Evolutionary conservation across 2,113 vertebrate species (phyloP).

Genomic region (Callocephalon fimbriatum): DNA sequence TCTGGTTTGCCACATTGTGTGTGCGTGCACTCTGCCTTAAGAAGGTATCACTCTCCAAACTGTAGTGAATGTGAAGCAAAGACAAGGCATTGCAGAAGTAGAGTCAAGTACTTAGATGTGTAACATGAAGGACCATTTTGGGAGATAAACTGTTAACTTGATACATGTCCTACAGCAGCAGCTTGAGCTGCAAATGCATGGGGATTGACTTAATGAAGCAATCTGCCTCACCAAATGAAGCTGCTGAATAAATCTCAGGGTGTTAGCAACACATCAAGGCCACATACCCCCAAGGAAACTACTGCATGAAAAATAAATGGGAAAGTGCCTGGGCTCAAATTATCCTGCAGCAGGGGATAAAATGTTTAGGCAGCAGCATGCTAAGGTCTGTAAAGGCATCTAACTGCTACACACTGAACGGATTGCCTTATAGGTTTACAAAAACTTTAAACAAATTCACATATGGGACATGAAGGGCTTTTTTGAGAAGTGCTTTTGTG

Average conservation of each 20-base stretch:
- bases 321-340: not conserved
- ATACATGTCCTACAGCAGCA: not conserved
- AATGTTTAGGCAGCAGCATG: not conserved
- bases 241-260: not conserved
- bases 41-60: not conserved
- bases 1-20: not conserved
- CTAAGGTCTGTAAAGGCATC: not conserved
- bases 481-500: not conserved
- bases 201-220: not conserved
- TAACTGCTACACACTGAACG: not conserved
- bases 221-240: not conserved
- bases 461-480: not conserved
- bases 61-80: not conserved
- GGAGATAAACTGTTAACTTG: not conserved
- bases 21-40: not conserved
- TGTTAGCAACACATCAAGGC: not conserved
- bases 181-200: not conserved
- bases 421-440: not conserved
- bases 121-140: not conserved
- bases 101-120: fast-evolving
- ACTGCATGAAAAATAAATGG: not conserved
- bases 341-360: not conserved
- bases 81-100: not conserved
- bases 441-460: not conserved
- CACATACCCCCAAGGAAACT: not conserved